These are phyloP conservation scores for Eclectus roratus DNA, from an alignment of 2,113 vertebrate genomes.

Conservation along the genomic window DNA sequence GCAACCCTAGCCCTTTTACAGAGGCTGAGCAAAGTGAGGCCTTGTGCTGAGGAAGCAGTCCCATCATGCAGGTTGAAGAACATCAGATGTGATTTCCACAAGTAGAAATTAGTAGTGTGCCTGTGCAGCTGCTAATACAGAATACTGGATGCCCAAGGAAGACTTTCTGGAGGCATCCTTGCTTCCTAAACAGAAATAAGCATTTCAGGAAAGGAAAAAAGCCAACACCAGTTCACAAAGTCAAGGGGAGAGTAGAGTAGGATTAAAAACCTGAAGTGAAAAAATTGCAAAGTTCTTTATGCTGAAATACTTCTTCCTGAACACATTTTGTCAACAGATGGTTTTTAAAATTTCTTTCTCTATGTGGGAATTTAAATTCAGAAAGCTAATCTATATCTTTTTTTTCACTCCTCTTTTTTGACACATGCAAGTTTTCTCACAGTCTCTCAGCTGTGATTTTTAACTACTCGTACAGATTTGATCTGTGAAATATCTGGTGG, in stretches of 20 bases:
- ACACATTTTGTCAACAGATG: conserved; percentile 49
- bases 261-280: not conserved
- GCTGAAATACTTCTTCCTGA: conserved; percentile 1
- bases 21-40: not conserved
- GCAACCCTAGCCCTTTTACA: not conserved
- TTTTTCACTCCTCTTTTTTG: not conserved
- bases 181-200: not conserved
- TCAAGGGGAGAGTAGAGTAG: not conserved
- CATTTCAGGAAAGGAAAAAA: not conserved
- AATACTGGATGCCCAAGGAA: not conserved
- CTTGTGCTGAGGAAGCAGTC: not conserved
- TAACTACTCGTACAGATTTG: not conserved
- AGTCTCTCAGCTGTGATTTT: conserved; percentile 52
- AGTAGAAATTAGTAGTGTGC: not conserved
- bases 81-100: not conserved
- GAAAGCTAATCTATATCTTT: not conserved
- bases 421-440: not conserved
- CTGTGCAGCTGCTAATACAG: not conserved
- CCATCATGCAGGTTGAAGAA: not conserved
- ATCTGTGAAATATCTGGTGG: not conserved
- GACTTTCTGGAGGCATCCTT: not conserved
- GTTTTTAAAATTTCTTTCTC: conserved; percentile 16
- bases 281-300: not conserved
- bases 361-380: conserved; percentile 24
- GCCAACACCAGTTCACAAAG: not conserved